A percentile compares a stretch with the other conserved stretches of the same genome.
These are phyloP conservation scores for Onychorhynchus coronatus DNA, from an alignment of 2,113 vertebrate species.

Conservation along the genomic window DNA sequence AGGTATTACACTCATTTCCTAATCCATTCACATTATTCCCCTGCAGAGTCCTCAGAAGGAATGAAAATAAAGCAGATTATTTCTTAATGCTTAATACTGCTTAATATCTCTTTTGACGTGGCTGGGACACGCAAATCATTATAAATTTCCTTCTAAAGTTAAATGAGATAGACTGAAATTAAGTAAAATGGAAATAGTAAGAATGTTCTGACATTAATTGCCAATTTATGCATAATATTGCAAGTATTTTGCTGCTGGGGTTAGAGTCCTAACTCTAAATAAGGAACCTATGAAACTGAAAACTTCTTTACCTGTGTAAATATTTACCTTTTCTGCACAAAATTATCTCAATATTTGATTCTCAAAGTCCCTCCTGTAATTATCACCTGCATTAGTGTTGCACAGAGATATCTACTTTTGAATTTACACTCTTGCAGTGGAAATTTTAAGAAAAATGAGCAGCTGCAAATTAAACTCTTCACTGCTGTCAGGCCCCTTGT, in stretches of 20 bases:
- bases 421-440: not conserved
- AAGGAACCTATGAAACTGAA: not conserved
- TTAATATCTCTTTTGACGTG: slow-evolving; percentile 27
- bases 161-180: slow-evolving; percentile 1
- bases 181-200: slow-evolving; percentile 5
- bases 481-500: not conserved
- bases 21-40: slow-evolving; percentile 3
- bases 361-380: not conserved
- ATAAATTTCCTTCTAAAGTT: slow-evolving; percentile 8
- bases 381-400: not conserved
- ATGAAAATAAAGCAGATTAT: not conserved
- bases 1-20: slow-evolving; percentile 8
- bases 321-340: not conserved
- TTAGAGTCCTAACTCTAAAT: not conserved
- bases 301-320: not conserved
- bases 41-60: not conserved
- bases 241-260: not conserved
- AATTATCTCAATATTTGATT: not conserved
- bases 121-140: not conserved
- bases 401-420: not conserved
- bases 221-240: not conserved
- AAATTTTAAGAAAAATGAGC: not conserved
- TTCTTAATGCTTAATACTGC: not conserved
- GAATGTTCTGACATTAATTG: not conserved
- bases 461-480: not conserved